These are phyloP conservation scores for Triplophysa bombifrons DNA, from an alignment of 2,797 vertebrate genomes.

Conservation along the genomic window DNA sequence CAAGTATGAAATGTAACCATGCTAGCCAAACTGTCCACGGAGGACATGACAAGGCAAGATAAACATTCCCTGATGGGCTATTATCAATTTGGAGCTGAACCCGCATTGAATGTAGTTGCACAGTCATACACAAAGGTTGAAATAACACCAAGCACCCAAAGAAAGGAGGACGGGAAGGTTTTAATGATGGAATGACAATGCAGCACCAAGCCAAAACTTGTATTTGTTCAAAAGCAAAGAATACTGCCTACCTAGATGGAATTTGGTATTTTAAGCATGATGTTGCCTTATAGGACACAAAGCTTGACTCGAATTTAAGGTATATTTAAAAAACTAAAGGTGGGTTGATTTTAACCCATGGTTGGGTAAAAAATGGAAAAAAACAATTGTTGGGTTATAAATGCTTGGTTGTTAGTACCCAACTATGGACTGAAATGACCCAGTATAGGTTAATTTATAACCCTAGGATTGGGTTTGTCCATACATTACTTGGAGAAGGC, in stretches of 20 bases:
- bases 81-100: neutral
- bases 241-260: neutral
- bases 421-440: no score
- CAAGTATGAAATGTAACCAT: conserved; percentile 44
- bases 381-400: no score
- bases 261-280: neutral
- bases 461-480: no score
- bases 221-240: neutral
- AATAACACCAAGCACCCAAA: conserved; percentile 10
- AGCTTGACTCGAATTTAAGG: no score
- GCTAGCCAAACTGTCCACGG: conserved; percentile 32
- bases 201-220: neutral
- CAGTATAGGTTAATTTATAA: no score
- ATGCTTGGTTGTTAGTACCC: no score
- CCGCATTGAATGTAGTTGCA: neutral
- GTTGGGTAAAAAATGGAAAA: no score
- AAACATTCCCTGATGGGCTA: neutral
- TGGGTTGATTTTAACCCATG: no score
- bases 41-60: conserved; percentile 16
- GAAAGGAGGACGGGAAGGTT: neutral
- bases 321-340: no score
- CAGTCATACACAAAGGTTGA: conserved; percentile 19
- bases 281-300: no score
- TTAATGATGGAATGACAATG: conserved; percentile 21
- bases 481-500: no score